Percentiles rank a stretch among this genome's conserved stretches.
phyloP scores from a whole-genome alignment of 2,888 invertebrate genomes.

The Epinotia ramella region DNA sequence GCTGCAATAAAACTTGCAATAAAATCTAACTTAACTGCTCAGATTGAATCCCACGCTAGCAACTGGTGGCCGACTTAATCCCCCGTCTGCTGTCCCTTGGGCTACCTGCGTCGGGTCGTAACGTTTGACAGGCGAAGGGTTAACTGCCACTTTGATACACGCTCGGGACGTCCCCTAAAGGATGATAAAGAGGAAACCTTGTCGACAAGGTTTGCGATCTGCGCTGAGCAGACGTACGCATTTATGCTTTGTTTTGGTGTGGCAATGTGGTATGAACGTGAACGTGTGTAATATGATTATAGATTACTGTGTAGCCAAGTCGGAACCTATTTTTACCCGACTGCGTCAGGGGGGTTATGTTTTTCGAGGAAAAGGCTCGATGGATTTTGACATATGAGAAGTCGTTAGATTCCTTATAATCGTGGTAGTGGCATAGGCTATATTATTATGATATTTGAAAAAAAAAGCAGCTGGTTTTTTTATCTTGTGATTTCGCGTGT shows the following conservation, averaged over 20 bases:
- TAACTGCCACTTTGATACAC: constrained; percentile 37
- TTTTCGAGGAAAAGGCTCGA: too few species aligned
- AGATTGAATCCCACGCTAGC: constrained; percentile 27
- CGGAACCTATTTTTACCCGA: too few species aligned
- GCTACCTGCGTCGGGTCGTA: constrained; percentile 39
- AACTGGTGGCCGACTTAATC: constrained; percentile 40
- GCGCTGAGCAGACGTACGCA: not conserved
- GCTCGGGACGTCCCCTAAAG: constrained; percentile 21
- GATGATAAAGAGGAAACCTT: constrained; percentile 1
- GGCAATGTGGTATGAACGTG: not conserved
- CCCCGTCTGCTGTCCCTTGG: constrained; percentile 32
- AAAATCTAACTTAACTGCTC: constrained; percentile 23
- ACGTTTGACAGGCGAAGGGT: constrained; percentile 41
- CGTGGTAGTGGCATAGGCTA: too few species aligned
- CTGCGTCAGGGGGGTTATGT: too few species aligned
- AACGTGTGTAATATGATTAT: too few species aligned
- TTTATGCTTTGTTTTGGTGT: not conserved
- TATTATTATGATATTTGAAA: too few species aligned
- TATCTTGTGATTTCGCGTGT: too few species aligned
- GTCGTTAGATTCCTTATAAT: too few species aligned
- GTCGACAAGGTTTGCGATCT: constrained; percentile 10
- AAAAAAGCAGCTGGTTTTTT: too few species aligned
- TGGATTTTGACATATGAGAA: too few species aligned
- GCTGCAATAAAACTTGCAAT: constrained; percentile 10
- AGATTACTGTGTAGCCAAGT: too few species aligned